phyloP scores from a whole-genome alignment of 2,888 invertebrate genomes.

The Coelopa pilipes region DNA sequence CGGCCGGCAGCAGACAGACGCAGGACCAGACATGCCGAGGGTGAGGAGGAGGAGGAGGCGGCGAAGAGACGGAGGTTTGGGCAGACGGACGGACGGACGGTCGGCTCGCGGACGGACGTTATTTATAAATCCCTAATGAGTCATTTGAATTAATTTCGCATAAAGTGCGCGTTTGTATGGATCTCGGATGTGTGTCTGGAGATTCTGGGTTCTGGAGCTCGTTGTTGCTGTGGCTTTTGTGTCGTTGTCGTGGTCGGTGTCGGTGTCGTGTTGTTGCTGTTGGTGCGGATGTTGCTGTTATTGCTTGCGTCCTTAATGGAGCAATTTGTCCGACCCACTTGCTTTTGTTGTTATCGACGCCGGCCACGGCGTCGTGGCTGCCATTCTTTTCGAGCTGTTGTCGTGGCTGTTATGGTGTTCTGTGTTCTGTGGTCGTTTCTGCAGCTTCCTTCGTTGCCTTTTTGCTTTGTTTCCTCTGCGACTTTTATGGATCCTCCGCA shows the following conservation, averaged over 20 bases:
- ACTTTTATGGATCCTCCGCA: too few relatives aligned
- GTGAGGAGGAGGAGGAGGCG: background rate
- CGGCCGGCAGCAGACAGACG: too few relatives aligned
- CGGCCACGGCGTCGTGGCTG: background rate
- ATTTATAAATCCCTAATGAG: constrained; percentile 32
- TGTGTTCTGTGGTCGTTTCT: too few relatives aligned
- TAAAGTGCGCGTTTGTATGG: constrained; percentile 13
- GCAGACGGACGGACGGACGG: constrained; percentile 3
- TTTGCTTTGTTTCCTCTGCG: background rate
- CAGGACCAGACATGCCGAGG: too few relatives aligned
- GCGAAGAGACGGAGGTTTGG: background rate
- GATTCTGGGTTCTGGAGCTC: too few relatives aligned
- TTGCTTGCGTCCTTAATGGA: background rate
- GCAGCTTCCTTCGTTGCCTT: too few relatives aligned
- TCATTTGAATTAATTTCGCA: constrained; percentile 35
- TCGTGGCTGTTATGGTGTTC: background rate
- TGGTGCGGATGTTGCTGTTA: background rate
- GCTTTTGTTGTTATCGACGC: background rate
- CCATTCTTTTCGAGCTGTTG: background rate
- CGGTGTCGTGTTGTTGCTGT: background rate
- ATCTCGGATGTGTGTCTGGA: too few relatives aligned
- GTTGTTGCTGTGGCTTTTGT: too few relatives aligned
- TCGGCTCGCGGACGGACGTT: constrained; percentile 11
- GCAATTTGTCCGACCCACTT: constrained; percentile 15
- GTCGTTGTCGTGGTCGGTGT: background rate